A percentile compares a stretch with the other conserved stretches of the same genome.
Conservation (phyloP, 2,113 vertebrate genomes). For the Vidua chalybeata region DNA sequence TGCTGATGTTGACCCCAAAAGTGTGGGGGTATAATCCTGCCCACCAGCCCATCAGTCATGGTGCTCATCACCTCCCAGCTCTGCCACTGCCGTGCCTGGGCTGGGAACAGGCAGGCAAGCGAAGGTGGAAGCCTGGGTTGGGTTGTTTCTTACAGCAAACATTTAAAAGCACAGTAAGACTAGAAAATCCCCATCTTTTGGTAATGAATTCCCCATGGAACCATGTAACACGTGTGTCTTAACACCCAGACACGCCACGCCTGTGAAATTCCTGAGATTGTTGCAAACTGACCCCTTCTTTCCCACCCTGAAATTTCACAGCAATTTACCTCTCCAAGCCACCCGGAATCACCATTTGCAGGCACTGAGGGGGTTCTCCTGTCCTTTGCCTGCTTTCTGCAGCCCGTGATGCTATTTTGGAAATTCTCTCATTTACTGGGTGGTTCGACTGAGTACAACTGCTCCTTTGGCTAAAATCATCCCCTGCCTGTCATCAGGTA, state of each 20-base stretch:
- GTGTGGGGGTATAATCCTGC: background rate
- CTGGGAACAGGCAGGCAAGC: background rate
- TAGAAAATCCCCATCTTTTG: background rate
- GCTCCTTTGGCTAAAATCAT: constrained; percentile 35
- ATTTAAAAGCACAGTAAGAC: background rate
- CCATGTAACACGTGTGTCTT: background rate
- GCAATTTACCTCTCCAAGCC: background rate
- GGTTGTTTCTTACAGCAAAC: background rate
- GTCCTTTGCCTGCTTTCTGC: background rate
- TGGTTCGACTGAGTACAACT: background rate
- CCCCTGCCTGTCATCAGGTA: constrained; percentile 2
- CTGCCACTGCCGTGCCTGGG: background rate
- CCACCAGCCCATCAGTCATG: background rate
- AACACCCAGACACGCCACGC: background rate
- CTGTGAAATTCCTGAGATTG: background rate
- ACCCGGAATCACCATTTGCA: background rate
- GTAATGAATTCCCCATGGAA: background rate
- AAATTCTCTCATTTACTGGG: constrained; percentile 53
- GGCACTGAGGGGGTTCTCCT: background rate
- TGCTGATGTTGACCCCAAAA: background rate
- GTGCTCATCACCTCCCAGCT: background rate
- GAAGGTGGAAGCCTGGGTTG: background rate
- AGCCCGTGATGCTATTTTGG: background rate
- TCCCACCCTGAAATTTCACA: constrained; percentile 20
- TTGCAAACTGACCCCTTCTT: background rate